Conservation (phyloP, 2,888 invertebrate genomes). For the Icerya purchasi region DNA sequence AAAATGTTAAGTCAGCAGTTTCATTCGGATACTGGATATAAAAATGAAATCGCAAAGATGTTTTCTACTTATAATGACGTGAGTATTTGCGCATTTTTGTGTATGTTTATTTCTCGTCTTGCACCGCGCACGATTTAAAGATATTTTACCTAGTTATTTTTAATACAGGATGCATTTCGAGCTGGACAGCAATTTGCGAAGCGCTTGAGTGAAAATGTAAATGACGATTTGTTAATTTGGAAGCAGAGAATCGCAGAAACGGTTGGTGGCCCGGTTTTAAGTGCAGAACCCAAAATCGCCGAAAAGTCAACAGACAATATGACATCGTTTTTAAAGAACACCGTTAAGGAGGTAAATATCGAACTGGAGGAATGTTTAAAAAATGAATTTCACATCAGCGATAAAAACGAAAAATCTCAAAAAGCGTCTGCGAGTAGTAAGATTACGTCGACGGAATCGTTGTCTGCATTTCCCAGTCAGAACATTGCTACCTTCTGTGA, state of each 20-base stretch:
- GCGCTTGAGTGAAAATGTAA: neutral
- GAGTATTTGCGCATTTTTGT: conserved; percentile 17
- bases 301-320: neutral
- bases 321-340: neutral
- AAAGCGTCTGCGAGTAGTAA: neutral
- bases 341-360: neutral
- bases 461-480: too few species aligned
- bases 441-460: neutral
- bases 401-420: neutral
- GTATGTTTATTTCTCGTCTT: neutral
- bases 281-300: neutral
- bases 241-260: neutral
- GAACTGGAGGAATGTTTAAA: neutral
- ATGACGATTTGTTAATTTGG: neutral
- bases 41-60: conserved; percentile 68
- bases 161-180: conserved; percentile 24
- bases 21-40: conserved; percentile 52
- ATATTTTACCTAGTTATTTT: too few species aligned
- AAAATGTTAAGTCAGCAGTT: conserved; percentile 72
- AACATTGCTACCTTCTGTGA: too few species aligned
- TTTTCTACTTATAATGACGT: conserved; percentile 52
- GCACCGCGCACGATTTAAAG: neutral
- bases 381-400: neutral
- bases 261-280: neutral
- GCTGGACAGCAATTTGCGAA: conserved; percentile 54